Evolutionary conservation across 2,797 vertebrate genomes (phyloP), one percentile per base, ranked within the genome.

Genomic region (Chelon auratus): DNA sequence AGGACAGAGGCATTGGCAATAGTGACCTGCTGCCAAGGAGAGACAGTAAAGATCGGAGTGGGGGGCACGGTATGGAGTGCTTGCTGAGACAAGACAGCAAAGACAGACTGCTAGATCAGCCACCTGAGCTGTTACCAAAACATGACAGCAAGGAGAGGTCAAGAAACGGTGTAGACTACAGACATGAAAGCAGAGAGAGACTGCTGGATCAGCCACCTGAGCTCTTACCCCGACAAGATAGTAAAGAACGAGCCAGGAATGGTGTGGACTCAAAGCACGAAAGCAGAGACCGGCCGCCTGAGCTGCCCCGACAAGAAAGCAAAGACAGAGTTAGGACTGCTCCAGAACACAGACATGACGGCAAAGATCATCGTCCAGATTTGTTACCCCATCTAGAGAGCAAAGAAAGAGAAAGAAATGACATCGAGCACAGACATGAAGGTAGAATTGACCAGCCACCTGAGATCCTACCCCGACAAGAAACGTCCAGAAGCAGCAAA

Each of bases 51-150:
- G 93, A 92, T 55, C 65, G 90, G 10, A 80, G 64, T 3, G 76
- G 50, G 9, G 90, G 80, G 56, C 88, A 83, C n/a, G 85, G 77
- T 60, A 59, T 83, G 56, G 93, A 94, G 37, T 69, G 82, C 65
- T 72, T 91, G 62, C 64, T 96, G 91, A 96, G 95, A 91, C 89
- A 96, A 93, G 97, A 98, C 87, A 95, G 92, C 91, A 98, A 96
- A 93, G 97, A 94, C 69, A 85, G 87, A 62, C 73, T 85, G 20
- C 65, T 87, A 3, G 91, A 93, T 80, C 90, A 88, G 61, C 94
- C 96, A 15, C 95, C 95, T 0, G 96, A 96, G 62, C 67, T 90
- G 13, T 68, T 94, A 61, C 86, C 81, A 7, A 91, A 87, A 62
- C 86, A 90, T 64, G 91, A 94, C 43, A 92, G 89, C 84, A 92